Conservation (phyloP, 2,797 vertebrate genomes). For the Enteromius argenteus region DNA sequence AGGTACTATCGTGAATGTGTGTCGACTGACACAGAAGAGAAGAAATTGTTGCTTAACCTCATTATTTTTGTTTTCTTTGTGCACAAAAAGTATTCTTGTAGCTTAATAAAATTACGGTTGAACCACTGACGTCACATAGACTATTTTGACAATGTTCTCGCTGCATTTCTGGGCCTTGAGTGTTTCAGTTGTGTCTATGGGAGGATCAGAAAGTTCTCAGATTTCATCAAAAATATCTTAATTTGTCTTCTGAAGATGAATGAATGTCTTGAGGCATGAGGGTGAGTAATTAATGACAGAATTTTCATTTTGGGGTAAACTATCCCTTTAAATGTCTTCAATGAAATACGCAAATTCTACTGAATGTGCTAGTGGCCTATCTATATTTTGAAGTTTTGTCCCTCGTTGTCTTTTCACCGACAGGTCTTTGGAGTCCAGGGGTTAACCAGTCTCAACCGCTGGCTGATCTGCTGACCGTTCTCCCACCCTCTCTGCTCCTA, state of each 20-base stretch:
- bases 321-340: neutral
- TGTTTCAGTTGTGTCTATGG: neutral
- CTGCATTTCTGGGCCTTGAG: neutral
- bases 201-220: neutral
- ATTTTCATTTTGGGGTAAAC: neutral
- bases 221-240: neutral
- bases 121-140: neutral
- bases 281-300: neutral
- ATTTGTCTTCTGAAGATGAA: neutral
- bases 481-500: conserved; percentile 63
- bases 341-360: neutral
- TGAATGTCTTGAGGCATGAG: neutral
- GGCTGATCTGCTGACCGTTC: conserved; percentile 57
- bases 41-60: neutral
- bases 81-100: too few species aligned
- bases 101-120: too few species aligned
- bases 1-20: too few species aligned
- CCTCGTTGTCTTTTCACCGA: conserved; percentile 7
- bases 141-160: neutral
- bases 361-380: neutral
- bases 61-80: too few species aligned
- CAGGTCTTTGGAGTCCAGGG: conserved; percentile 90
- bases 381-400: neutral
- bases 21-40: neutral
- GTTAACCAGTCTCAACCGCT: conserved; percentile 69